phyloP scores from a whole-genome alignment of 2,888 invertebrate genomes.

The Mongoloraphidia duomilia region DNA sequence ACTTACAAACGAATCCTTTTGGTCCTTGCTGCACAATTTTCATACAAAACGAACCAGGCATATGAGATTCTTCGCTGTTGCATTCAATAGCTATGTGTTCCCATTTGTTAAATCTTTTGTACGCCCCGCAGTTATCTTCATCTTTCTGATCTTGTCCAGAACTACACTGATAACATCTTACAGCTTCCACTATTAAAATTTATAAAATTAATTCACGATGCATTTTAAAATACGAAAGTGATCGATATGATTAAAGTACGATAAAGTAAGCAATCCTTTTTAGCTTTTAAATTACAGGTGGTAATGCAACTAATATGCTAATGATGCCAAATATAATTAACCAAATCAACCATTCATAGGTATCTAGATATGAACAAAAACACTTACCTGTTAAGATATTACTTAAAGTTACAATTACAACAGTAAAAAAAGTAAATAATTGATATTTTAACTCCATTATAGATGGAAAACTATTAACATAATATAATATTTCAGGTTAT shows the following conservation, averaged over 20 bases:
- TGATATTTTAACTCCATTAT: too few relatives aligned
- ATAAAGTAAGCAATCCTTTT: too few relatives aligned
- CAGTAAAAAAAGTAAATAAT: too few relatives aligned
- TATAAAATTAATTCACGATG: slow-evolving; percentile 2
- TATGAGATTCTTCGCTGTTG: slow-evolving; percentile 82
- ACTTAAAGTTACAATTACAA: too few relatives aligned
- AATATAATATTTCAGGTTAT: too few relatives aligned
- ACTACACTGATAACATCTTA: slow-evolving; percentile 89
- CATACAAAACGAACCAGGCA: slow-evolving; percentile 93
- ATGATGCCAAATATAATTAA: too few relatives aligned
- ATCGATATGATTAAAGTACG: background rate
- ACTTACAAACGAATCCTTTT: slow-evolving; percentile 86
- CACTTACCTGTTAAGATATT: too few relatives aligned
- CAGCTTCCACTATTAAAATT: slow-evolving; percentile 40
- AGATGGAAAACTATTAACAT: too few relatives aligned
- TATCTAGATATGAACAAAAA: too few relatives aligned
- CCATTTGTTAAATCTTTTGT: slow-evolving; percentile 66
- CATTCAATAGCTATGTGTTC: slow-evolving; percentile 86
- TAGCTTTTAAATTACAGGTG: too few relatives aligned
- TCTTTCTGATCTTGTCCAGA: slow-evolving; percentile 67
- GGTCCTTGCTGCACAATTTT: slow-evolving; percentile 90
- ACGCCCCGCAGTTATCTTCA: slow-evolving; percentile 83
- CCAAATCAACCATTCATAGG: too few relatives aligned
- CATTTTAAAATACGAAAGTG: background rate
- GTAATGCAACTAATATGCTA: too few relatives aligned